Conservation (phyloP, 2,797 vertebrate genomes). For the Threskiornis aethiopicus region DNA sequence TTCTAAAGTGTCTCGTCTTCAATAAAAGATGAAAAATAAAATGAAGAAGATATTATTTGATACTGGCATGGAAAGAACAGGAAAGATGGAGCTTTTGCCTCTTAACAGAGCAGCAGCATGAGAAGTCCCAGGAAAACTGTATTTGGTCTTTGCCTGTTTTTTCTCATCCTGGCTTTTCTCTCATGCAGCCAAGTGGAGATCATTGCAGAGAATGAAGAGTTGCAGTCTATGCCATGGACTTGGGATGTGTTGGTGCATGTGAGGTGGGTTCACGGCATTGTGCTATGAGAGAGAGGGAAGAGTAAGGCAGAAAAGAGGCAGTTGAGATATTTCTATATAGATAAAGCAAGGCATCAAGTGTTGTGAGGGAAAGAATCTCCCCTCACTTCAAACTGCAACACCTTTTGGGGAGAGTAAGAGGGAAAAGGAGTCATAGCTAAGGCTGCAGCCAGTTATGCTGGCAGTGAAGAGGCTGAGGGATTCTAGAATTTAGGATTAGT, state of each 20-base stretch:
- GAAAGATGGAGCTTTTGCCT: not conserved
- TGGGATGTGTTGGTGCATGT: not conserved
- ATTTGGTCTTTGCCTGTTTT: not conserved
- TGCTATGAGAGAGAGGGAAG: not conserved
- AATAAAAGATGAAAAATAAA: not conserved
- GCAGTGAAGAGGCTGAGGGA: not conserved
- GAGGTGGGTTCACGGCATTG: not conserved
- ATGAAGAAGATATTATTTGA: not conserved
- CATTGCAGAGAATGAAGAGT: not conserved
- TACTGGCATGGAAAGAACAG: not conserved
- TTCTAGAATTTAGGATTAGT: not conserved
- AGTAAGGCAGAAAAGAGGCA: not conserved
- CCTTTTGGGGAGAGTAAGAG: not conserved
- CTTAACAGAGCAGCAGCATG: not conserved
- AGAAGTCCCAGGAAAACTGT: not conserved
- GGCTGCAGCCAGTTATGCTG: not conserved
- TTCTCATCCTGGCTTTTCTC: not conserved
- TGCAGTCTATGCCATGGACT: not conserved
- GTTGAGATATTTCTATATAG: accelerated
- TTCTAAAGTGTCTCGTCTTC: not conserved
- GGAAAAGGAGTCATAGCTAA: not conserved
- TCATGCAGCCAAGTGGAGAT: not conserved
- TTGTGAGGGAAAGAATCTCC: not conserved
- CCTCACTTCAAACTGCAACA: not conserved
- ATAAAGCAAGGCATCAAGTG: not conserved